Evolutionary conservation across 2,113 vertebrate species (phyloP).

Genomic region (Pseudorectes ferrugineus): DNA sequence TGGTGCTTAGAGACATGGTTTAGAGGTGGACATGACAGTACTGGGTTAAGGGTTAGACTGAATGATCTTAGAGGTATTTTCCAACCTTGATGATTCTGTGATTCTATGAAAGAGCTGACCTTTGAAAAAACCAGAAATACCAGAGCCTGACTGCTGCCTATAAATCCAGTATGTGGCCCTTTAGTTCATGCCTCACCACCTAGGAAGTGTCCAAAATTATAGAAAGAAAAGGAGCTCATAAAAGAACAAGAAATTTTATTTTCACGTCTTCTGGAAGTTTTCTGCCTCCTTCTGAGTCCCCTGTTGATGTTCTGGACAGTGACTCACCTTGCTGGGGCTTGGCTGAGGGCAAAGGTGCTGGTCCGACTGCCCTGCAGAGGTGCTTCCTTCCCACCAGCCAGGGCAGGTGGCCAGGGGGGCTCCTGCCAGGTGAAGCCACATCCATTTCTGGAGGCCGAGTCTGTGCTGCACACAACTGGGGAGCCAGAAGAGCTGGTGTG

Average conservation of each 20-base stretch:
- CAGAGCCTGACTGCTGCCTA: background rate
- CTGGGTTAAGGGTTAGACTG: background rate
- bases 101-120: background rate
- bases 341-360: background rate
- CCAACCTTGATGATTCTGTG: background rate
- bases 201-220: background rate
- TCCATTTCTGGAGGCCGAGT: background rate
- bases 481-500: background rate
- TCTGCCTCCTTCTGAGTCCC: background rate
- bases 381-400: background rate
- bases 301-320: background rate
- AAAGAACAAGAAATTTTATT: background rate
- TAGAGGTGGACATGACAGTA: background rate
- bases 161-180: background rate
- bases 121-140: background rate
- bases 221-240: background rate
- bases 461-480: rapidly evolving
- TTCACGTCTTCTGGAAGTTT: background rate
- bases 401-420: background rate
- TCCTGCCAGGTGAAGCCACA: background rate
- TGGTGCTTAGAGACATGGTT: background rate
- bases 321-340: background rate
- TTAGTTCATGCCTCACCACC: background rate
- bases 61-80: background rate
- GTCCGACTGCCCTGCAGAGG: background rate